Evolutionary conservation across 30 jellyfish, hydroid and myxozoan genomes (phyloP).

Genomic region (Clytia hemisphaerica): DNA sequence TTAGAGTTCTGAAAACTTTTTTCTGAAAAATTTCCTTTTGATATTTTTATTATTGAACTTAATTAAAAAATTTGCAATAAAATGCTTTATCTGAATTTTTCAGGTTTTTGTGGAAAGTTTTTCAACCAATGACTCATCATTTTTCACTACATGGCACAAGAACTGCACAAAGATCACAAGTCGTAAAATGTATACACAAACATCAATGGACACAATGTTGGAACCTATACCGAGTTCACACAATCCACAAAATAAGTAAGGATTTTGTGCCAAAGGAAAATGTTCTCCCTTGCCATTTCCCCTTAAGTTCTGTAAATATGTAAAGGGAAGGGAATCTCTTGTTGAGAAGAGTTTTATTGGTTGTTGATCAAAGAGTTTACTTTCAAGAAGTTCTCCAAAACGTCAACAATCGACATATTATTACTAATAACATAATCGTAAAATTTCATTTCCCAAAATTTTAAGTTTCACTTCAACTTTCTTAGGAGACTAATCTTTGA

Average conservation of each 20-base stretch:
- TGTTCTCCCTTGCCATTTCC: constrained; percentile 7
- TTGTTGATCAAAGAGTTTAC: no score
- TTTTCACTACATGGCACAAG: constrained; percentile 62
- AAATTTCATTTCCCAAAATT: no score
- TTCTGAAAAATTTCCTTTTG: not conserved
- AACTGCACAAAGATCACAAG: constrained; percentile 54
- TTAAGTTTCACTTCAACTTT: no score
- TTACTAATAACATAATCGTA: no score
- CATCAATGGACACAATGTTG: constrained; percentile 46
- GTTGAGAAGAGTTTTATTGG: no score
- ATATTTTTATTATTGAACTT: not conserved
- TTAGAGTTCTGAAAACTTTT: no score
- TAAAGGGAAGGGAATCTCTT: no score
- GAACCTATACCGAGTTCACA: constrained; percentile 50
- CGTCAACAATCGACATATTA: no score
- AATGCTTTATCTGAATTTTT: not conserved
- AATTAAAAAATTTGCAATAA: not conserved
- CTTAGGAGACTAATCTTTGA: no score
- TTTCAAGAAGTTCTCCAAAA: no score
- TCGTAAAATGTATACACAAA: constrained; percentile 52
- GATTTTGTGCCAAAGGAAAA: no score
- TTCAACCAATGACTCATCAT: constrained; percentile 19
- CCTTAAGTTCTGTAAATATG: no score
- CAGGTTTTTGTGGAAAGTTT: constrained; percentile 47
- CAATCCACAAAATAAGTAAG: constrained; percentile 46